Percentiles rank a stretch among this genome's conserved stretches.
These are phyloP conservation scores for Catharus minimus DNA, from an alignment of 2,113 vertebrate genomes.

Conservation along the genomic window DNA sequence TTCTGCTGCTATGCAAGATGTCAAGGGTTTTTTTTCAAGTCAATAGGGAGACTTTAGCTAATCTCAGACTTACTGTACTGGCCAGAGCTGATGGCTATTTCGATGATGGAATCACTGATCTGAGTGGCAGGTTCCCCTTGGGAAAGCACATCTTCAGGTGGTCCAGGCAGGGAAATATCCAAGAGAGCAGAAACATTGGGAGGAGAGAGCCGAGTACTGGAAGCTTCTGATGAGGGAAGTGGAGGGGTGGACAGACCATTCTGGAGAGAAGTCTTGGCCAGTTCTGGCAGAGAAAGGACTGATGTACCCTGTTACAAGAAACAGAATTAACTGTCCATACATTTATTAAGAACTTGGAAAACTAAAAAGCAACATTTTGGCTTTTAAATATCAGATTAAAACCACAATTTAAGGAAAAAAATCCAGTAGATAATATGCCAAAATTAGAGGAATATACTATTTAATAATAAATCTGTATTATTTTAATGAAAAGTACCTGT, in stretches of 20 bases:
- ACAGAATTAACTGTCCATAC: not conserved
- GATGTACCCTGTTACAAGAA: constrained; percentile 60
- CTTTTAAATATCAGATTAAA: not conserved
- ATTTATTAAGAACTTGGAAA: not conserved
- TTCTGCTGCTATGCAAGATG: not conserved
- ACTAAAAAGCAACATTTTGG: not conserved
- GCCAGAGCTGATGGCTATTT: constrained; percentile 96
- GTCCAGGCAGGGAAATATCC: constrained; percentile 95
- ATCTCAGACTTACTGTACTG: constrained; percentile 82
- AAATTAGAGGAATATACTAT: not conserved
- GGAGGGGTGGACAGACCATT: constrained; percentile 81
- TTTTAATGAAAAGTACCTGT: not conserved
- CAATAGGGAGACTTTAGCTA: not conserved
- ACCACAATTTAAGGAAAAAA: not conserved
- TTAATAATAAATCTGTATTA: not conserved
- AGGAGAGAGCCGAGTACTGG: constrained; percentile 86
- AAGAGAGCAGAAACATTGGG: constrained; percentile 94
- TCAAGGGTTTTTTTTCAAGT: not conserved
- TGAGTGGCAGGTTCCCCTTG: constrained; percentile 90
- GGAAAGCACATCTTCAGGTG: constrained; percentile 91
- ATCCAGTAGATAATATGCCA: not conserved
- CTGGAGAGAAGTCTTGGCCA: constrained; percentile 74
- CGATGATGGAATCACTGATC: constrained; percentile 98
- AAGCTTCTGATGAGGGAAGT: constrained; percentile 64
- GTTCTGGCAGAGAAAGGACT: constrained; percentile 72